phyloP scores from a whole-genome alignment of 35 echinoderm and acorn worm species.

The Lytechinus variegatus region DNA sequence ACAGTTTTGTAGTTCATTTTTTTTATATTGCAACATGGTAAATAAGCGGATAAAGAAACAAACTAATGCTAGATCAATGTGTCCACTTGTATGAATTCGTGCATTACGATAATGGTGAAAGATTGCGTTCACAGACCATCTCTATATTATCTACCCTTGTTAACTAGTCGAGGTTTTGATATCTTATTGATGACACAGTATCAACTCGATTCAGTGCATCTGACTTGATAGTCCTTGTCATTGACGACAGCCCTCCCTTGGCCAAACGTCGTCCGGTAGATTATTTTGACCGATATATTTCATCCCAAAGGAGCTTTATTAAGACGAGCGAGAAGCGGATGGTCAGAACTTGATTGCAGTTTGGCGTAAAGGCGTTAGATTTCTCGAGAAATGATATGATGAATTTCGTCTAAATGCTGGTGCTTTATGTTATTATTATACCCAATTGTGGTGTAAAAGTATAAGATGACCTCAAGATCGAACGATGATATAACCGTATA shows the following conservation, averaged over 20 bases:
- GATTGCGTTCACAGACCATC: too few relatives aligned
- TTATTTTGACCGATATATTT: background rate
- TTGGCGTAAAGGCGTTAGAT: background rate
- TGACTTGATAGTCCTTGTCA: background rate
- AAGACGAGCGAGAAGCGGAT: background rate
- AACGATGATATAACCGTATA: background rate
- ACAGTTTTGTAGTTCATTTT: too few relatives aligned
- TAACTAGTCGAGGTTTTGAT: background rate
- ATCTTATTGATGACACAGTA: background rate
- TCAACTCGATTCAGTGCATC: background rate
- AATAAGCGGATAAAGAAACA: too few relatives aligned
- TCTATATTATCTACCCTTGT: too few relatives aligned
- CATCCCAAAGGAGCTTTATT: background rate
- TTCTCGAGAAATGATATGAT: background rate
- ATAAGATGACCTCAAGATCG: background rate
- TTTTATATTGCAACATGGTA: too few relatives aligned
- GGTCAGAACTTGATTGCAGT: background rate
- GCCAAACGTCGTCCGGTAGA: background rate
- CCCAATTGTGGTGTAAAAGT: background rate
- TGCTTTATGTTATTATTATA: background rate
- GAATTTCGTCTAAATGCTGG: background rate
- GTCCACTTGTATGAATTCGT: too few relatives aligned
- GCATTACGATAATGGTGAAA: too few relatives aligned
- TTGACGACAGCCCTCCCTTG: background rate
- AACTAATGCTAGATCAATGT: too few relatives aligned